phyloP scores from a whole-genome alignment of 2,113 vertebrate genomes.

The Sterna hirundo region DNA sequence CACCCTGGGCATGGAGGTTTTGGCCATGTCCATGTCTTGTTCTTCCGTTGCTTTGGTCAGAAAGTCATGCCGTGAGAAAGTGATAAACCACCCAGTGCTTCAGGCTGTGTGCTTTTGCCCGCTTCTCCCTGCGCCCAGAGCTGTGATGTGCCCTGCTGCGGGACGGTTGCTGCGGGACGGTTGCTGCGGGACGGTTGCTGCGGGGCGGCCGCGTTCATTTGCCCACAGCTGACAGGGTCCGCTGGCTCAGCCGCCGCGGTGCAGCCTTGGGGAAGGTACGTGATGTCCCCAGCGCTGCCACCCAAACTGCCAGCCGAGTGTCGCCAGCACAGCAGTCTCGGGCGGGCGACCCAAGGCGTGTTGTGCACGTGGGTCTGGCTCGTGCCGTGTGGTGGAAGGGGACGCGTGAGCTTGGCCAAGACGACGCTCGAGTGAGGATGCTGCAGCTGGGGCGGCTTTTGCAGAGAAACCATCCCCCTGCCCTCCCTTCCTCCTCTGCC shows the following conservation, averaged over 20 bases:
- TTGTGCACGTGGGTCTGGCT: rapidly evolving
- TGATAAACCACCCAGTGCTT: rapidly evolving
- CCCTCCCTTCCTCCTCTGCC: neutral
- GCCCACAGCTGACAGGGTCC: neutral
- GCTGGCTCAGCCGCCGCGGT: rapidly evolving
- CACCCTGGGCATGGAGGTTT: neutral
- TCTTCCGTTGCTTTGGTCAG: neutral
- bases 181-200: neutral
- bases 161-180: rapidly evolving
- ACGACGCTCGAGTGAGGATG: neutral
- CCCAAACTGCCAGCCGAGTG: neutral
- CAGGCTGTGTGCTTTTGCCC: rapidly evolving
- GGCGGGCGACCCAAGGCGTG: neutral
- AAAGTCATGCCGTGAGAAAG: neutral
- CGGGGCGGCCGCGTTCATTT: rapidly evolving
- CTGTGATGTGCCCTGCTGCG: neutral
- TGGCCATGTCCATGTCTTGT: neutral
- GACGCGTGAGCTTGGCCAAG: neutral
- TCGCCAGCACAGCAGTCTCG: neutral
- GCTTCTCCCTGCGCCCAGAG: neutral
- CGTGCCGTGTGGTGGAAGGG: rapidly evolving
- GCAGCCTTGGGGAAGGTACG: neutral
- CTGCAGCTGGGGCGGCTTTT: neutral
- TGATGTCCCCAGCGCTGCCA: rapidly evolving
- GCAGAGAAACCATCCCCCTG: neutral